These are phyloP conservation scores for Australoheros scitulus DNA, from an alignment of 2,113 vertebrate genomes.

Conservation along the genomic window DNA sequence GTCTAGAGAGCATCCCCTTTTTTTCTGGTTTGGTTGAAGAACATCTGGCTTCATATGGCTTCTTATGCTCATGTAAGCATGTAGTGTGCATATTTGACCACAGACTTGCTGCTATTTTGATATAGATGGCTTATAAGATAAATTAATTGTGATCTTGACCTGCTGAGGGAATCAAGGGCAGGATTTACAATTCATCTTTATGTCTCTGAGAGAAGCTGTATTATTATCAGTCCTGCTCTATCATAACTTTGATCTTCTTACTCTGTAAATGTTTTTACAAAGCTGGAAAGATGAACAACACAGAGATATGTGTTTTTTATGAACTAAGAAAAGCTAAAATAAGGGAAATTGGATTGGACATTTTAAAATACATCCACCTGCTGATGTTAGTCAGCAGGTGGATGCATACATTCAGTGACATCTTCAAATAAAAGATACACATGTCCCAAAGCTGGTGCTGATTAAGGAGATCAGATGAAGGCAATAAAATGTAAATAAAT, in stretches of 20 bases:
- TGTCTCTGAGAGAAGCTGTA: background rate
- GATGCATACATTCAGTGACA: background rate
- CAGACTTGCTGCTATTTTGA: conserved; percentile 9
- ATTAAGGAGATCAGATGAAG: too few species aligned
- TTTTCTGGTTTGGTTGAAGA: conserved; percentile 9
- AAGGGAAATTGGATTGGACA: fast-evolving
- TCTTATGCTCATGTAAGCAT: background rate
- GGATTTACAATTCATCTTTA: conserved; percentile 19
- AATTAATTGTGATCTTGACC: conserved; percentile 32
- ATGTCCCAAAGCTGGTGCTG: too few species aligned
- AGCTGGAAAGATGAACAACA: background rate
- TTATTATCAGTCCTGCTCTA: conserved; percentile 19
- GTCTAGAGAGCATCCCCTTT: background rate
- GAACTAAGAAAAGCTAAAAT: background rate
- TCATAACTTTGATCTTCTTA: background rate
- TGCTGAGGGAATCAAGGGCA: conserved; percentile 14
- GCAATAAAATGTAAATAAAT: too few species aligned
- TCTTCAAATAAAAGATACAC: background rate
- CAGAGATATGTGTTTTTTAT: background rate
- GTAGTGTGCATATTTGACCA: conserved; percentile 11
- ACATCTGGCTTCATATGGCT: background rate
- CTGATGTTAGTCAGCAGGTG: too few species aligned
- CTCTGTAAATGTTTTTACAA: background rate
- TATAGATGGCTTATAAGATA: background rate
- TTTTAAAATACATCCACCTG: background rate